Conservation (phyloP, 2,888 invertebrate genomes). For the Tetranychus truncatus region DNA sequence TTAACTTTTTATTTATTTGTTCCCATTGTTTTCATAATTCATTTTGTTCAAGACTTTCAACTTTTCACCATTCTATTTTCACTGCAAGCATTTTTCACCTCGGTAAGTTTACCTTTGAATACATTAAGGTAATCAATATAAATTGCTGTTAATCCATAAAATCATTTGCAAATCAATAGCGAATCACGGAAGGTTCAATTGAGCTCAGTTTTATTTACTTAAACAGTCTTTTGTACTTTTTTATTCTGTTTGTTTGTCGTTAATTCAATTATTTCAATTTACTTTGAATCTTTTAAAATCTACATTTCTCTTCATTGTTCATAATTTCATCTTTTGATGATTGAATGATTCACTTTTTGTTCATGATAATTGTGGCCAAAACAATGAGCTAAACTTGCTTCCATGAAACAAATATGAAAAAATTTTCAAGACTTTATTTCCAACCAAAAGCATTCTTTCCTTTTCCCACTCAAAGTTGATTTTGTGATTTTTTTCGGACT, state of each 20-base stretch:
- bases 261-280: too few species aligned
- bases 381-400: too few species aligned
- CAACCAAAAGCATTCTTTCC: neutral
- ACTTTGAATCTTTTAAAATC: too few species aligned
- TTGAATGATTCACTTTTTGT: too few species aligned
- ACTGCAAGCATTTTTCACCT: conserved; percentile 23
- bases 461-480: neutral
- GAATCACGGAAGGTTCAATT: neutral
- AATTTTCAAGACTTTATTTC: too few species aligned
- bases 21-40: conserved; percentile 24
- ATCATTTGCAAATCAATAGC: neutral
- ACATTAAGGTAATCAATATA: neutral
- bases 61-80: conserved; percentile 23
- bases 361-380: too few species aligned
- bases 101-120: conserved; percentile 18
- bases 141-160: neutral
- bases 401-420: too few species aligned
- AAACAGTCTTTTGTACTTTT: too few species aligned
- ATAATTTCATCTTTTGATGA: too few species aligned
- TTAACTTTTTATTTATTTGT: conserved; percentile 23
- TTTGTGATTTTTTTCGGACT: conserved; percentile 4
- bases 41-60: conserved; percentile 23
- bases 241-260: too few species aligned
- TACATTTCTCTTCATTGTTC: too few species aligned
- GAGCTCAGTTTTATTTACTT: too few species aligned